Evolutionary conservation across 37 sponge, comb jelly and placozoan species (phyloP), one percentile per base, ranked within the genome.

Genomic region (Chondrosia reniformis): DNA sequence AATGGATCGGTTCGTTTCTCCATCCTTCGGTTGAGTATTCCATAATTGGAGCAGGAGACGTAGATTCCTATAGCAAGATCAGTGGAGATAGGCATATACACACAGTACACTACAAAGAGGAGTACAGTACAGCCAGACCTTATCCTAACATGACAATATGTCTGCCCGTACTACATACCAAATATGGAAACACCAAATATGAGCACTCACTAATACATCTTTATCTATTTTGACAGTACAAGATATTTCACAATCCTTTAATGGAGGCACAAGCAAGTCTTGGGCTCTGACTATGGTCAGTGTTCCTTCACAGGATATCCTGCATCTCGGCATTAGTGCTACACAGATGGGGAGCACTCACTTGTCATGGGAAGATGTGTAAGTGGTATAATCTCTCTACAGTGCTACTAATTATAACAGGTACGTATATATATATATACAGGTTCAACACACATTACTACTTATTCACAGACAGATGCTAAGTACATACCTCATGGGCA

Each of bases 191-290:
- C n/a, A n/a, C n/a, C n/a, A n/a, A n/a, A n/a, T n/a, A n/a, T 56
- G 58, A 15, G 33, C 4, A 21, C 77, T 38, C 32, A 80, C 80
- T 22, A 42, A 41, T 24, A 66, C 12, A 21, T 80, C 80, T 10
- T 22, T 9, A 49, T 80, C 80, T 17, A 80, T 12, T 40, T 80
- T 80, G 0, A 80, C 69, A 33, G 80, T 80, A 27, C 80, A 80
- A 15, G 80, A 80, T 9, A 80, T 34, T 22, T 80, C 69, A 59
- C 25, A 42, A 31, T 46, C 33, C 1, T 39, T 40, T 7, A 69
- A 40, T 6, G 3, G 55, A 59, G 55, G 24, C 0, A 67, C 80
- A 66, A 4, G 45, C 24, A 65, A 67, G 31, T 33, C 66, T 52
- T 28, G 25, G 3, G 59, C 63, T 12, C 40, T 41, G 12, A 39